A percentile compares a stretch with the other conserved stretches of the same genome.
Evolutionary conservation across 2,888 invertebrate species (phyloP).

Genomic region (Clitarchus hookeri): DNA sequence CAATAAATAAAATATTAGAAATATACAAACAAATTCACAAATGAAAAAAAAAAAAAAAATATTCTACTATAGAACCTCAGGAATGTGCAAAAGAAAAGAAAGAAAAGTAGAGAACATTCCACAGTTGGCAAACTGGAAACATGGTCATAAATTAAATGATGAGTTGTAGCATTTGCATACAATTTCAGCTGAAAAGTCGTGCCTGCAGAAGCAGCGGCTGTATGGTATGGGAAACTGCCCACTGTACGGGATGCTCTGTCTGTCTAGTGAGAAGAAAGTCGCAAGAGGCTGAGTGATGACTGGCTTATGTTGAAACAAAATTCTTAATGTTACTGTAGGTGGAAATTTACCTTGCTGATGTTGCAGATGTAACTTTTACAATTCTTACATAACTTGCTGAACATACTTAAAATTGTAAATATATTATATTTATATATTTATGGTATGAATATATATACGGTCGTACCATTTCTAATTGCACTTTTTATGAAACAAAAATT

Average conservation of each 20-base stretch:
- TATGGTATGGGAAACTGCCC: neutral
- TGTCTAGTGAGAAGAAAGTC: neutral
- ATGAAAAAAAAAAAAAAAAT: neutral
- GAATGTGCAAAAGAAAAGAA: neutral
- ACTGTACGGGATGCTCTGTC: neutral
- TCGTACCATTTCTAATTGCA: slow-evolving; percentile 61
- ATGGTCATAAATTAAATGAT: neutral
- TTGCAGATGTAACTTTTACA: slow-evolving; percentile 31
- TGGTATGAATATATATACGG: slow-evolving; percentile 37
- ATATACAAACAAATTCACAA: neutral
- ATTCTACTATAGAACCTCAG: neutral
- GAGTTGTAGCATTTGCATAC: neutral
- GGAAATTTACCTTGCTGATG: slow-evolving; percentile 34
- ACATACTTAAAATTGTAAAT: slow-evolving; percentile 38
- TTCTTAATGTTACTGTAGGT: slow-evolving; percentile 27
- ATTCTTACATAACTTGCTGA: slow-evolving; percentile 32
- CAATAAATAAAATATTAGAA: neutral
- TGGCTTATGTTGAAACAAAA: neutral
- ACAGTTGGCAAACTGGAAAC: neutral
- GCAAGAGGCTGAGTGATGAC: neutral
- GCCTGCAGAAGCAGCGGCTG: neutral
- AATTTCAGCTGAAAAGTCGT: slow-evolving; percentile 16
- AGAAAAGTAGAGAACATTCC: neutral
- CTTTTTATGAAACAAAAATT: slow-evolving; percentile 60
- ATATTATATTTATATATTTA: slow-evolving; percentile 36